Evolutionary conservation across 1,140 invertebrate species (phyloP).

Genomic region (Drosophila prosaltans): DNA sequence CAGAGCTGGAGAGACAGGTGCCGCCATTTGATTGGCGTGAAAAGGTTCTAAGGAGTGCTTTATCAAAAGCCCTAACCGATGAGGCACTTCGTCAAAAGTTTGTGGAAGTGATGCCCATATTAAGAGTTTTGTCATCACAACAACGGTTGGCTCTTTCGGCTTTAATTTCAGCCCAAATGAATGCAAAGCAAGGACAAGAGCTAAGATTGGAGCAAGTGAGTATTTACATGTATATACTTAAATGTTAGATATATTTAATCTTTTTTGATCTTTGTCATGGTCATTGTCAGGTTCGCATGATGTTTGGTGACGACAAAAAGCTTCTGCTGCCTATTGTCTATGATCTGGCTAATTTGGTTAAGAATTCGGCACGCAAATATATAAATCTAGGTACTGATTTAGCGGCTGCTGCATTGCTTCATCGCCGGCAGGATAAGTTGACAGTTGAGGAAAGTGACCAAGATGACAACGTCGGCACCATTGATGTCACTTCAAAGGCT

Average conservation of each 20-base stretch:
- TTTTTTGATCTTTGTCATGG: background rate
- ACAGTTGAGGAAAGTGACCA: conserved; percentile 44
- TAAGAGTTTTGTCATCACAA: conserved; percentile 85
- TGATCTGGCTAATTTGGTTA: conserved; percentile 87
- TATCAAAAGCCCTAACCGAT: conserved; percentile 73
- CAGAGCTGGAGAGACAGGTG: conserved; percentile 58
- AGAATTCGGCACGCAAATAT: conserved; percentile 82
- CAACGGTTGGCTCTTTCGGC: conserved; percentile 86
- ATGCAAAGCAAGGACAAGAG: conserved; percentile 83
- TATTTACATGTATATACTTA: background rate
- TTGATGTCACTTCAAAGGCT: conserved; percentile 33
- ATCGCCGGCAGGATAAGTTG: conserved; percentile 50
- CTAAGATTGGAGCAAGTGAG: conserved; percentile 85
- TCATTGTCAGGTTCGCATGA: conserved; percentile 83
- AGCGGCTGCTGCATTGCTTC: conserved; percentile 66
- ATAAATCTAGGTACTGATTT: conserved; percentile 81
- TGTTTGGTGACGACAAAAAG: conserved; percentile 85
- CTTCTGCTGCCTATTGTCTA: conserved; percentile 86
- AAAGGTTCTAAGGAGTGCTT: conserved; percentile 78
- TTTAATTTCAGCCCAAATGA: conserved; percentile 86
- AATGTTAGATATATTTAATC: no score
- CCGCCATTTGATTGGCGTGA: conserved; percentile 81
- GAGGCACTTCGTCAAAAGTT: conserved; percentile 82
- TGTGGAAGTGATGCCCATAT: conserved; percentile 86
- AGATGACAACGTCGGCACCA: conserved; percentile 64